Base-by-base conservation (phyloP, 2,888 invertebrate species). In the Acronicta leporina region DNA sequence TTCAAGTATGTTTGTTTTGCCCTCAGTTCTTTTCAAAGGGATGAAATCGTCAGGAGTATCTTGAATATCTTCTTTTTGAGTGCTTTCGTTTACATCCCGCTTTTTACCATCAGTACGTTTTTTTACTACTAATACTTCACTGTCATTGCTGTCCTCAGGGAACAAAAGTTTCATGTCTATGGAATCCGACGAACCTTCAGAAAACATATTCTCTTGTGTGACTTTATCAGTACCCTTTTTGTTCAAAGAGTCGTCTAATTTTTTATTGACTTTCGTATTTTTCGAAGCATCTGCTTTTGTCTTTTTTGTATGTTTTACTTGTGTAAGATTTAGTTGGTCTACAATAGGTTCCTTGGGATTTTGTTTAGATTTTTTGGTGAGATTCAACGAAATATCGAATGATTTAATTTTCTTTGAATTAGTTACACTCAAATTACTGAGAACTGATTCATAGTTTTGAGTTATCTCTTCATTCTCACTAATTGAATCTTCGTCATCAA, bases 271-370 rank as follows among this genome's bases (percentile, higher is more conserved):
- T 48, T 15, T 10, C 54, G n/a, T n/a, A 27, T 49, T 65, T 63
- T 63, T 50, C 15, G 38, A 43, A 48, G 58, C 51, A 35, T 73
- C 66, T 41, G 15, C 30, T 16, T 80, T 79, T 8, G 62, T 67
- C 62, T 79, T 80, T 51, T 84, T 86, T 0, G 68, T 38, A 61
- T 75, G 80, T 67, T 88, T 92, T 8, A 81, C 75, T 59, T 85
- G 78, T 25, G 92, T 92, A 9, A 94, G 82, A 76, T 93, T 94
- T 3, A 94, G 81, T 69, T 92, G 80, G 57, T 94, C 92, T 38
- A 92, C 64, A 51, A 92, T 83, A 43, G 87, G 73, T 40, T 81
- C 80, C 14, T 86, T 85, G 27, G 67, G 11, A 50, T 83, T 85
- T 52, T 83, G 73, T 45, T 87, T 89, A 9, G 57, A 46, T 65